Percentiles rank a stretch among this genome's conserved stretches.
Conservation (phyloP, 2,797 vertebrate species). For the Acanthurus leucopareius region DNA sequence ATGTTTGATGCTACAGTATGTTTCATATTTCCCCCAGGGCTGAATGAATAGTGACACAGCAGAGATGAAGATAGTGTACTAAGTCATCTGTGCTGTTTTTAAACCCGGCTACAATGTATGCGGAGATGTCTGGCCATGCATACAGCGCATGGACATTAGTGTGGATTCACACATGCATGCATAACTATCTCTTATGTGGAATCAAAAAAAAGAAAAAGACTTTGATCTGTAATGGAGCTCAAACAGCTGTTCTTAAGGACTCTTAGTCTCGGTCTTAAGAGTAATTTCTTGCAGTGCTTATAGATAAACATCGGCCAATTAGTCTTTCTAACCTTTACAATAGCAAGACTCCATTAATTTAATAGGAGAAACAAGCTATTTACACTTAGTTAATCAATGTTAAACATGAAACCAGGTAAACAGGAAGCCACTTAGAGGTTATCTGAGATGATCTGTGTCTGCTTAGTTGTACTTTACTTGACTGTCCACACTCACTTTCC, state of each 20-base stretch:
- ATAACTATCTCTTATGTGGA: background rate
- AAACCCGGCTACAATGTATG: background rate
- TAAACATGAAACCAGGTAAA: conserved; percentile 4
- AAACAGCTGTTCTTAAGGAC: background rate
- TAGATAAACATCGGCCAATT: conserved; percentile 44
- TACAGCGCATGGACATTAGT: background rate
- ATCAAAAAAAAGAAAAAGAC: background rate
- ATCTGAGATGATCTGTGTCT: background rate
- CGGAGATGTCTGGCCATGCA: background rate
- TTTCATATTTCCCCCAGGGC: conserved; percentile 39
- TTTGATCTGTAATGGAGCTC: background rate
- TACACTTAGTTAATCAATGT: conserved; percentile 27
- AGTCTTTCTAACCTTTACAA: conserved; percentile 40
- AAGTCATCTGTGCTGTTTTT: background rate
- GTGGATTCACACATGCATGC: background rate
- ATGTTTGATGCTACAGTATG: conserved; percentile 29
- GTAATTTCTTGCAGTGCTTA: conserved; percentile 1
- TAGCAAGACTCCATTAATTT: background rate
- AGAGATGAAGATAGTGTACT: conserved; percentile 50
- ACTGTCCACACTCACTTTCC: conserved; percentile 14
- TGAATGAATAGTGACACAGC: conserved; percentile 52
- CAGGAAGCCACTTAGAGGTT: background rate
- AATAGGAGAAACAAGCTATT: background rate
- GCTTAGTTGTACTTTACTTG: background rate
- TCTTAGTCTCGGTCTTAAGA: background rate